Evolutionary conservation across 2,888 invertebrate species (phyloP).

Genomic region (Drosophila glabriapex): DNA sequence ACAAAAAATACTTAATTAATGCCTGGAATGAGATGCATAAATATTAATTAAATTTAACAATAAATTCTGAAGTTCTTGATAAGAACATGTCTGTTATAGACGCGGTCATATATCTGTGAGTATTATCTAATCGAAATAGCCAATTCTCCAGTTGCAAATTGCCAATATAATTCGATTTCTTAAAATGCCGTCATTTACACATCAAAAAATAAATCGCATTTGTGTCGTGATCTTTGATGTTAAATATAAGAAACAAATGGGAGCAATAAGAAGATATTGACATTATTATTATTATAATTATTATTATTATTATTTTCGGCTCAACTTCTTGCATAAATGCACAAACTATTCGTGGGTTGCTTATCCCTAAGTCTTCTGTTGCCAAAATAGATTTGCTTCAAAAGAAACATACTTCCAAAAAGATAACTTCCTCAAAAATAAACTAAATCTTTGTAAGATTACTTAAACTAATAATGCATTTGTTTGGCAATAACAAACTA

Average conservation of each 20-base stretch:
- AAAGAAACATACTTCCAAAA: background rate
- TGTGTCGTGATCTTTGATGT: no score
- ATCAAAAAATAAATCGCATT: no score
- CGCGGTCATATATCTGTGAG: background rate
- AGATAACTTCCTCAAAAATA: background rate
- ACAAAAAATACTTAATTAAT: background rate
- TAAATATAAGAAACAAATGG: no score
- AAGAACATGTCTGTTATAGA: background rate
- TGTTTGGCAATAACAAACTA: background rate
- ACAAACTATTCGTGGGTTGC: no score
- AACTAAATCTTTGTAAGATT: background rate
- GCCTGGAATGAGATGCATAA: background rate
- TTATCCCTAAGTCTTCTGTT: background rate
- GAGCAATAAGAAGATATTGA: no score
- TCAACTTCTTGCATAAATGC: no score
- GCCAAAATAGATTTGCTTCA: background rate
- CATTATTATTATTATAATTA: no score
- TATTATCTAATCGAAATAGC: background rate
- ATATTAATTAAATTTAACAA: background rate
- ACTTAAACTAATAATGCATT: background rate
- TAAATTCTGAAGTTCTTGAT: background rate
- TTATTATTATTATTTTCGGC: no score
- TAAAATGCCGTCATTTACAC: no score
- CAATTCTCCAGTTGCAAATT: background rate
- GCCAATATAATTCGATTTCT: no score